A percentile compares a stretch with the other conserved stretches of the same genome.
Evolutionary conservation across 2,113 vertebrate genomes (phyloP).

Genomic region (Siphamia tubifer): DNA sequence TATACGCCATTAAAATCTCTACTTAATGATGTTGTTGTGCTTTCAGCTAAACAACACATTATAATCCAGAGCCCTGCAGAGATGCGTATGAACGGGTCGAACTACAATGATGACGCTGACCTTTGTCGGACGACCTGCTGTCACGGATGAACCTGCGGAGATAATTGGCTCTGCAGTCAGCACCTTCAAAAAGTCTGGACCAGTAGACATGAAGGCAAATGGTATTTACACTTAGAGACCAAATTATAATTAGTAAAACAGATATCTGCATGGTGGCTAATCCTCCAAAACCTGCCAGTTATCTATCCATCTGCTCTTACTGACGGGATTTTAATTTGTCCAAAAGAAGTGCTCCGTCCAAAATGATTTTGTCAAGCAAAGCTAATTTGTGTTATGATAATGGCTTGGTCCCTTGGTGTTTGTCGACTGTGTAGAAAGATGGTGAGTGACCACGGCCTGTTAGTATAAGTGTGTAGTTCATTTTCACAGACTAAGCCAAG

Average conservation of each 20-base stretch:
- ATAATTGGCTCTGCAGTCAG: constrained; percentile 36
- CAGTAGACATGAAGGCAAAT: not conserved
- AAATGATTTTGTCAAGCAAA: constrained; percentile 41
- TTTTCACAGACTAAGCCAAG: constrained; percentile 35
- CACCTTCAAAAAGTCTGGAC: not conserved
- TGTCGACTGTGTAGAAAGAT: constrained; percentile 36
- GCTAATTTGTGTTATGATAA: constrained; percentile 45
- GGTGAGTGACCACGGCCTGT: constrained; percentile 31
- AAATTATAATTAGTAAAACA: not conserved
- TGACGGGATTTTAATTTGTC: not conserved
- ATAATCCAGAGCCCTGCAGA: not conserved
- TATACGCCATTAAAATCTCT: constrained; percentile 1
- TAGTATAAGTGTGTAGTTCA: constrained; percentile 45
- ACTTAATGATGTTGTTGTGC: constrained; percentile 26
- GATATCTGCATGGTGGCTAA: not conserved
- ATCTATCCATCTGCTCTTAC: not conserved
- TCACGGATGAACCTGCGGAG: constrained; percentile 16
- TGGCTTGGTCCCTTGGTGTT: constrained; percentile 32
- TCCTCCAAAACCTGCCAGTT: not conserved
- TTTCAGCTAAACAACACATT: constrained; percentile 7
- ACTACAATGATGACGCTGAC: constrained; percentile 41
- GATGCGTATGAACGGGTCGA: constrained; percentile 1
- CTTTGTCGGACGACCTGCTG: constrained; percentile 24
- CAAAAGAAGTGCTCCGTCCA: constrained; percentile 15
- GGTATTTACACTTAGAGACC: not conserved